Evolutionary conservation across 2,888 invertebrate genomes (phyloP), one percentile per base, ranked within the genome.

Genomic region (Euplexia lucipara): DNA sequence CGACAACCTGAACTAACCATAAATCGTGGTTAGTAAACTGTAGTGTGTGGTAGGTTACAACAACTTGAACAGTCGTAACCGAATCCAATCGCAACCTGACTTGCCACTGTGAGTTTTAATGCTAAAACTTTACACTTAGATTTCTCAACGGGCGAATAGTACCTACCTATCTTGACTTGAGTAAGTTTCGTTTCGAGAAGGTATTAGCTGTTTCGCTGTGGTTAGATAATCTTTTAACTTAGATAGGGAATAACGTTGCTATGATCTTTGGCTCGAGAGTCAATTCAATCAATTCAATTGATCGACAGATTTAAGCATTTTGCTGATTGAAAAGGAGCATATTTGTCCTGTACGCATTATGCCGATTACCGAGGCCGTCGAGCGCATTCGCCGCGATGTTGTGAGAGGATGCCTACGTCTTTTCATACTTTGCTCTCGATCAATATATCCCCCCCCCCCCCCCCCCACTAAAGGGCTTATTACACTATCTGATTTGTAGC

Each of bases 91-190:
- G 12, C 42, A 3, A 26, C 16, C 39, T n/a, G 20, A 58, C 76
- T 61, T 61, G 16, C 44, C 9, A 35, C 35, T 30, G 41, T 14
- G 53, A 74, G 53, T 76, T 72, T 42, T 42, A 60, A 75, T 57
- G 47, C 39, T 26, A 1, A 44, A 72, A 76, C 73, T 74, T 74
- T 45, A 32, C 59, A 37, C 72, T 74, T 41, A 8, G 66, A 60
- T 74, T 71, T 71, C 73, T 76, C 66, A n/a, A 65, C 44, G 65
- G 37, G 45, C 45, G 6, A 62, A 57, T 32, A 20, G 32, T 48
- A n/a, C n/a, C n/a, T n/a, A n/a, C n/a, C n/a, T n/a, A 26, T n/a
- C 34, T 53, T 14, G 22, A 49, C 10, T 68, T 14, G n/a, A 34
- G 32, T 69, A 34, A 64, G 37, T 63, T 71, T 48, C 3, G n/a